A percentile compares a stretch with the other conserved stretches of the same genome.
phyloP scores from a whole-genome alignment of 53 echinoderm and acorn worm genomes.

The Echinarachnius parma region DNA sequence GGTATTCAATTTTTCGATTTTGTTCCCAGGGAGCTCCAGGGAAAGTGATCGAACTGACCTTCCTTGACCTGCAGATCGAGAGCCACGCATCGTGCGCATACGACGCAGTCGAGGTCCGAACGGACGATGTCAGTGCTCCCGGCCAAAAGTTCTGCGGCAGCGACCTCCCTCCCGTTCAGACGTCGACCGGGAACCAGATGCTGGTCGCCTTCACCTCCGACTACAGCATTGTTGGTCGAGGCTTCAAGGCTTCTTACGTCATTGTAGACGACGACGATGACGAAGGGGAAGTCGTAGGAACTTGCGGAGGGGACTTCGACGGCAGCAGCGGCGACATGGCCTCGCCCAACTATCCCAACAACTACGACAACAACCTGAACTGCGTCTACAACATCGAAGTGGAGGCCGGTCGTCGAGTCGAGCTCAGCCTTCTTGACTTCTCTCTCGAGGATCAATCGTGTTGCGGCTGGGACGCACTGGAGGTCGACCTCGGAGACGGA shows the following conservation, averaged over 20 bases:
- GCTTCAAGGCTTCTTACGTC: constrained; percentile 48
- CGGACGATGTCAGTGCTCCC: constrained; percentile 1
- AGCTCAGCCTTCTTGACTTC: constrained; percentile 10
- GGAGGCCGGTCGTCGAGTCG: constrained; percentile 32
- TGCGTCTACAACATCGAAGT: constrained; percentile 32
- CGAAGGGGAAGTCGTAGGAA: constrained; percentile 20
- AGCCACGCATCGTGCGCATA: background rate
- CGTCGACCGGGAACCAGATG: constrained; percentile 40
- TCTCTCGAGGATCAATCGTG: constrained; percentile 7
- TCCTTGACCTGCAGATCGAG: constrained; percentile 31
- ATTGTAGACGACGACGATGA: background rate
- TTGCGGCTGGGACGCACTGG: constrained; percentile 26
- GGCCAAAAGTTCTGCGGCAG: constrained; percentile 47
- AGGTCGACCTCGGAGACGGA: constrained; percentile 29
- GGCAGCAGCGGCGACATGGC: constrained; percentile 14
- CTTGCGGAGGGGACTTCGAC: constrained; percentile 26
- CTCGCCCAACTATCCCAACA: constrained; percentile 40
- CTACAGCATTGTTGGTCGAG: constrained; percentile 40
- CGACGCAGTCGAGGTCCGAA: constrained; percentile 35
- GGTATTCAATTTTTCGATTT: too few species aligned
- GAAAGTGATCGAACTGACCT: constrained; percentile 16
- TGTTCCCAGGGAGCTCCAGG: constrained; percentile 39
- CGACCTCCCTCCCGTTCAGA: constrained; percentile 18
- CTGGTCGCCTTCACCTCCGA: constrained; percentile 45
- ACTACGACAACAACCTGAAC: constrained; percentile 10